Percentiles rank a stretch among this genome's conserved stretches.
phyloP scores from a whole-genome alignment of 2,888 invertebrate genomes.

The Ophion obscuratus region DNA sequence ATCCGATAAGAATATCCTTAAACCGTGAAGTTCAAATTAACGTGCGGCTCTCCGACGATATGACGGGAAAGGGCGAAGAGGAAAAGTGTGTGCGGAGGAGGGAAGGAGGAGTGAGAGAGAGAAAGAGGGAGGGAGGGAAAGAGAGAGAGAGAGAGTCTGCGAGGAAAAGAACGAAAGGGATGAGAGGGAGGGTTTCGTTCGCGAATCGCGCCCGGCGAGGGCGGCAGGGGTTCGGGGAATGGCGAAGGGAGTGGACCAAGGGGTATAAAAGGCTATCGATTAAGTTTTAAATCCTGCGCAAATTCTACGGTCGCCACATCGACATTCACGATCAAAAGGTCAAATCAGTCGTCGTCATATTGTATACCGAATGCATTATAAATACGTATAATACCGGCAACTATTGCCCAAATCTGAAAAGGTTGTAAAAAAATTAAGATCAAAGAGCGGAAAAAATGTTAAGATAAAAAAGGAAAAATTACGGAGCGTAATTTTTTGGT shows the following conservation, averaged over 20 bases:
- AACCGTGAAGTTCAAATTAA: constrained; percentile 65
- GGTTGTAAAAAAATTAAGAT: no score
- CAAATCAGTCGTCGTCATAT: constrained; percentile 51
- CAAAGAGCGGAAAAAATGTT: no score
- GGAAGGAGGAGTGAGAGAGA: constrained; percentile 13
- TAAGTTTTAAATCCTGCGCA: constrained; percentile 67
- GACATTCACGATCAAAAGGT: constrained; percentile 65
- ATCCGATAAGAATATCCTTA: constrained; percentile 68
- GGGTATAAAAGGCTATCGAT: constrained; percentile 67
- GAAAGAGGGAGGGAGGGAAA: constrained; percentile 13
- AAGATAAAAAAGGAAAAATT: no score
- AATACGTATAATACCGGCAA: no score
- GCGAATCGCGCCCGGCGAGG: constrained; percentile 40
- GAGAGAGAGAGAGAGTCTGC: constrained; percentile 13
- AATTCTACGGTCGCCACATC: constrained; percentile 63
- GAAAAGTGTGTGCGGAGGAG: constrained; percentile 17
- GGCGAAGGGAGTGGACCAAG: constrained; percentile 41
- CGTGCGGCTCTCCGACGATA: constrained; percentile 60
- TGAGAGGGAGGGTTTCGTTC: constrained; percentile 39
- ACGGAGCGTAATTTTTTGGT: no score
- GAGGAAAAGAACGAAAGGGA: background rate
- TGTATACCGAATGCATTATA: constrained; percentile 14
- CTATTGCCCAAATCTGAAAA: no score
- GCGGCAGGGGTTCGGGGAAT: background rate
- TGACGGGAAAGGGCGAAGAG: constrained; percentile 40